Percentiles rank a stretch among this genome's conserved stretches.
These are phyloP conservation scores for Thymelicus lineola DNA, from an alignment of 2,888 invertebrate species.

Conservation along the genomic window DNA sequence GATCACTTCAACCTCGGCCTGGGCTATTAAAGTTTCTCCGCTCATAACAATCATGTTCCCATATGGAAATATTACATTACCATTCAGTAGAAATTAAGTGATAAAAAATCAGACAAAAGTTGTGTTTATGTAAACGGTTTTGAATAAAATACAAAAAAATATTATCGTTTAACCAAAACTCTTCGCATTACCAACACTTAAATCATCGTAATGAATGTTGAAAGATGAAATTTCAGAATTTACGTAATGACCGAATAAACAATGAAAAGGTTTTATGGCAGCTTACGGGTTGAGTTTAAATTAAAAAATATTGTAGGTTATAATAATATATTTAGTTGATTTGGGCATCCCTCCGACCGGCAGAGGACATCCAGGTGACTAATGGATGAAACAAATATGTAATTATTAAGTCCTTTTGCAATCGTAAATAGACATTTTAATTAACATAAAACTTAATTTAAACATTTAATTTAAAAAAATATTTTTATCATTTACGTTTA, in stretches of 20 bases:
- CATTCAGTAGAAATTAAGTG: conserved; percentile 1
- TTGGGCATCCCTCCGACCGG: background rate
- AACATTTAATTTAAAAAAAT: background rate
- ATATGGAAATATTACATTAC: conserved; percentile 9
- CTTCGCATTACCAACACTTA: conserved; percentile 1
- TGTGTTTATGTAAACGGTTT: background rate
- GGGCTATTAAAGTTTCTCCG: background rate
- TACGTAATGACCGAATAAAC: conserved; percentile 20
- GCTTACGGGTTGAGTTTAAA: conserved; percentile 9
- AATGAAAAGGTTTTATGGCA: conserved; percentile 20
- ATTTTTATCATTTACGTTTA: too few relatives aligned
- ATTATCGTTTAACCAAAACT: conserved; percentile 8
- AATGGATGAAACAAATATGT: background rate
- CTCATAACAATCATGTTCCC: background rate
- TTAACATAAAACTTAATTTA: conserved; percentile 11
- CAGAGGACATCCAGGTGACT: background rate
- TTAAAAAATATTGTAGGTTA: conserved; percentile 19
- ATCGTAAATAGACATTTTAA: conserved; percentile 15
- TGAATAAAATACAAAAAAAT: conserved; percentile 3
- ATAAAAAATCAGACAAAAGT: conserved; percentile 2
- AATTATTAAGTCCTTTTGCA: background rate
- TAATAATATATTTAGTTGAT: background rate
- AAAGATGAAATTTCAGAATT: conserved; percentile 32
- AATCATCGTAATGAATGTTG: conserved; percentile 30
- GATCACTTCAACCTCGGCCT: background rate